A percentile compares a stretch with the other conserved stretches of the same genome.
Evolutionary conservation across 2,888 invertebrate species (phyloP).

Genomic region (Pyrgus malvae): DNA sequence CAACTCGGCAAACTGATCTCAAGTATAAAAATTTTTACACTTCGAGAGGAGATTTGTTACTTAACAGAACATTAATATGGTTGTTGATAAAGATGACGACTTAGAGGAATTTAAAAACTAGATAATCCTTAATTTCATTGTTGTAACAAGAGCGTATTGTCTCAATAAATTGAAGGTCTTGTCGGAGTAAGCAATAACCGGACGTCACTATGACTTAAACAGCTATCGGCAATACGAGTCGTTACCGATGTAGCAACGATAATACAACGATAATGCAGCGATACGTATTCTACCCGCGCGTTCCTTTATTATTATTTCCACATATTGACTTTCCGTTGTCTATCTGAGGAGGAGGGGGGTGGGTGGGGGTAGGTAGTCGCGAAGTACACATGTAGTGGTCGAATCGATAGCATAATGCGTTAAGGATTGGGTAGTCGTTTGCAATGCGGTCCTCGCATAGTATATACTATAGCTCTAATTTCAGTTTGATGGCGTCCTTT

Average conservation of each 20-base stretch:
- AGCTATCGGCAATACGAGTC: slow-evolving; percentile 37
- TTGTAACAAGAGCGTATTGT: not conserved
- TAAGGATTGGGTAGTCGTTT: slow-evolving; percentile 55
- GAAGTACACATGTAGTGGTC: slow-evolving; percentile 62
- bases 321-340: slow-evolving; percentile 77
- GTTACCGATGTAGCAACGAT: slow-evolving; percentile 52
- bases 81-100: no score
- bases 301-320: slow-evolving; percentile 78
- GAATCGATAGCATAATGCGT: slow-evolving; percentile 68
- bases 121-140: not conserved
- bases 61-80: no score
- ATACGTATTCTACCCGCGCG: slow-evolving; percentile 70
- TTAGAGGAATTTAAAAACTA: no score
- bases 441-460: slow-evolving; percentile 31
- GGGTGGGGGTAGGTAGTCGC: slow-evolving; percentile 49
- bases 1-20: no score
- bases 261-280: slow-evolving; percentile 61
- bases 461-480: slow-evolving; percentile 27
- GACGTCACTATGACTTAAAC: slow-evolving; percentile 43
- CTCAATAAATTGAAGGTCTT: slow-evolving; percentile 39
- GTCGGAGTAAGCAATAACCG: slow-evolving; percentile 49
- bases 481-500: slow-evolving; percentile 27
- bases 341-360: slow-evolving; percentile 41
- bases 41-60: no score
- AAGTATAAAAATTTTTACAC: no score